Conservation (phyloP, 1,140 invertebrate species). For the Leptinotarsa texana region DNA sequence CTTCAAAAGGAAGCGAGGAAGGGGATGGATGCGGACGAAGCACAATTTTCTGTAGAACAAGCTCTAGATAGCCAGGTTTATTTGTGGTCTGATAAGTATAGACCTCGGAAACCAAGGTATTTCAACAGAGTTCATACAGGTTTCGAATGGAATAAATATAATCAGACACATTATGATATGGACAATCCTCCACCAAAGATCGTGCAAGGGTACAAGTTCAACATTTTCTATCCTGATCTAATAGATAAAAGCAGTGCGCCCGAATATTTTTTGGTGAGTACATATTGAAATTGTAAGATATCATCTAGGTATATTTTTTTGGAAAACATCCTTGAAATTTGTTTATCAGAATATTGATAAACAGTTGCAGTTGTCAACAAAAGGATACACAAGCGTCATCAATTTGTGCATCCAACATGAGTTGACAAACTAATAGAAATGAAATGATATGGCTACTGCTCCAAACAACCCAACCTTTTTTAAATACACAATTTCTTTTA, state of each 20-base stretch:
- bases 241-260: conserved; percentile 95
- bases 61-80: conserved; percentile 84
- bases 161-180: conserved; percentile 99
- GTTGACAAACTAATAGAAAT: too few species aligned
- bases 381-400: too few species aligned
- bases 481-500: too few species aligned
- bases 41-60: conserved; percentile 90
- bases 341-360: too few species aligned
- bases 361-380: too few species aligned
- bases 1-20: conserved; percentile 81
- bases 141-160: conserved; percentile 99
- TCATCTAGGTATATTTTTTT: too few species aligned
- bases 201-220: conserved; percentile 99
- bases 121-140: conserved; percentile 96
- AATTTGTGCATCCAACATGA: too few species aligned
- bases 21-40: conserved; percentile 88
- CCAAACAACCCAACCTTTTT: too few species aligned
- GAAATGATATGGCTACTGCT: too few species aligned
- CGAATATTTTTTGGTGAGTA: conserved; percentile 83
- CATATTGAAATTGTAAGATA: background rate
- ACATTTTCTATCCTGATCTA: conserved; percentile 99
- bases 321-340: too few species aligned
- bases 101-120: conserved; percentile 95
- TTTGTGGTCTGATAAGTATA: conserved; percentile 97
- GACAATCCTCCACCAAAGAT: conserved; percentile 99